Base-by-base conservation (phyloP, 1,140 invertebrate species). In the Trachymyrmex septentrionalis region DNA sequence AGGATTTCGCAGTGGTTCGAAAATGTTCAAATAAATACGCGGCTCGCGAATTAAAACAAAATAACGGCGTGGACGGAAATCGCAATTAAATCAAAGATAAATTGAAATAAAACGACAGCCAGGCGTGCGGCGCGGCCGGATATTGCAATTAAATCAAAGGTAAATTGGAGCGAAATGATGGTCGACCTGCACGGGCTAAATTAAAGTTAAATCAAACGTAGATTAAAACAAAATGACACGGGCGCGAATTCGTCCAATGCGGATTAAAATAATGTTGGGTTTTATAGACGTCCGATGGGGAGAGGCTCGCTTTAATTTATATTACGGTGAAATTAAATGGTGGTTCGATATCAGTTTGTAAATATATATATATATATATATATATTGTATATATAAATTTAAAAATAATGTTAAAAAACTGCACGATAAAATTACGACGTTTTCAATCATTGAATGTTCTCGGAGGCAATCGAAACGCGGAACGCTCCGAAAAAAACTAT, bases 201-300 rank as follows among this genome's bases (percentile, higher is more conserved):
- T 63, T 86, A 86, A 86, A 86, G 77, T 81, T 85, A 85, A 73
- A 85, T 87, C 71, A 87, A 85, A 87, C 34, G 55, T 59, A 80
- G 55, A 81, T 80, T 88, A 80, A 81, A 73, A 27, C 12, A 84
- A 84, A 84, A 84, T 84, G 69, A 84, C 55, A 44, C 80, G 24
- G 38, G 69, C 69, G 80, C 69, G 69, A 73, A 73, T 75, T 84
- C 27, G 69, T 57, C 69, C 55, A 44, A 34, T 38, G 80, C 50
- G 80, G 19, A 50, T 84, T 59, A 75, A 75, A 84, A 84, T 69
- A 84, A 84, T 34, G 80, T 84, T 71, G 55, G 34, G 55, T 59
- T 82, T 82, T 59, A 59, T 30, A 71, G 14, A 19, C 19, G 69
- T 16, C 9, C 34, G 27, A 38, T 9, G 27, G 38, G 44, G 48